Evolutionary conservation across 2,797 vertebrate species (phyloP), one percentile per base, ranked within the genome.

Genomic region (Picus viridis): DNA sequence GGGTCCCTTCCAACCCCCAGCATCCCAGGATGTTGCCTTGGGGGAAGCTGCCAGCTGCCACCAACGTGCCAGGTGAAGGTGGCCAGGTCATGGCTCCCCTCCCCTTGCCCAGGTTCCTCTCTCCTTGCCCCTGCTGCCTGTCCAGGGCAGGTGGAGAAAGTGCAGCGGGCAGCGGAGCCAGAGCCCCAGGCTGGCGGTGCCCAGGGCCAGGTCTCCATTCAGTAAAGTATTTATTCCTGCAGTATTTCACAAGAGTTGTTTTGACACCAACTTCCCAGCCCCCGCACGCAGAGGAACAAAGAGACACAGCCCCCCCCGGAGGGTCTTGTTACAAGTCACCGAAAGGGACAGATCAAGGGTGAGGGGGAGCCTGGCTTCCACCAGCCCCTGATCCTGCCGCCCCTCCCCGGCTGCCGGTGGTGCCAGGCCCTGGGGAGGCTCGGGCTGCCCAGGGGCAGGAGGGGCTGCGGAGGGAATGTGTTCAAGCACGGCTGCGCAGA

Each of bases 171-270:
- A 24, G 24, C 26, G 10, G 41, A 6, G 41, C 41, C 47, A 24
- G 49, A 7, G 22, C 49, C 49, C 11, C 6, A 3, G 7, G 11
- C 22, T 49, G 45, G 45, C 20, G 19, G 45, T 47, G 41, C 49
- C 23, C 49, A 51, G 23, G 23, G 49, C 49, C 64, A 67, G 43
- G 3, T 17, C 53, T 59, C 45, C 94, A 95, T 81, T 93, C 94
- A 92, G 92, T 95, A 96, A 95, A 97, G 92, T 86, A 93, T 96
- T 87, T 92, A 89, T 93, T 92, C 87, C 93, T 95, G 71, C 87
- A 91, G 94, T 90, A 92, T 94, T 92, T 96, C 96, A 89, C 86
- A 91, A 95, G 85, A 92, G 86, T 77, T 87, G 73, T 88, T 96
- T 93, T 95, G 96, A 96, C 94, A 96, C 94, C 95, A 94, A 88